Conservation (phyloP, 2,113 vertebrate species). For the Ascaphus truei region DNA sequence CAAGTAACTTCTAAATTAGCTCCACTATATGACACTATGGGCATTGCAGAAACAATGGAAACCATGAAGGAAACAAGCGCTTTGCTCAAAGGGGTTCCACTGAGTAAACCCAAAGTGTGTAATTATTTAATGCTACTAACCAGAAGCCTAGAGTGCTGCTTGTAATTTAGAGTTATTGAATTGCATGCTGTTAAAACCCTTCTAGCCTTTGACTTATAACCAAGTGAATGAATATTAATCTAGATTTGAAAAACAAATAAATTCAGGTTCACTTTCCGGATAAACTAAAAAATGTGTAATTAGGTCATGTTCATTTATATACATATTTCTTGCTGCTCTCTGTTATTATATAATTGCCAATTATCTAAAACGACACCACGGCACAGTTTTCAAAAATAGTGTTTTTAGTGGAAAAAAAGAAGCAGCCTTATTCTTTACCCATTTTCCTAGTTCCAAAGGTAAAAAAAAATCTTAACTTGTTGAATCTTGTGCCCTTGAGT, state of each 20-base stretch:
- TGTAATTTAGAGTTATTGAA: not conserved
- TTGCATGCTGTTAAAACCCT: constrained; percentile 1
- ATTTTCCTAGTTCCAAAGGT: too few relatives aligned
- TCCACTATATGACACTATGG: not conserved
- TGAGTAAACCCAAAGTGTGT: constrained; percentile 2
- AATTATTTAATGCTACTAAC: not conserved
- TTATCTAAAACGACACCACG: too few relatives aligned
- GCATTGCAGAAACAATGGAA: not conserved
- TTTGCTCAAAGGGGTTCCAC: not conserved
- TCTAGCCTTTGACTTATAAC: not conserved
- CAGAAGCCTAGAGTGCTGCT: not conserved
- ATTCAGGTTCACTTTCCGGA: not conserved
- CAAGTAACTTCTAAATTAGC: not conserved
- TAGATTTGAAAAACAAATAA: not conserved
- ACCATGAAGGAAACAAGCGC: not conserved
- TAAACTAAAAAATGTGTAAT: constrained; percentile 6
- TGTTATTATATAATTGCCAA: constrained; percentile 14
- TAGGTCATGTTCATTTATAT: constrained; percentile 2
- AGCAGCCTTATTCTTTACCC: too few relatives aligned
- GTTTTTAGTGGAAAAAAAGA: too few relatives aligned
- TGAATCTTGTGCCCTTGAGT: too few relatives aligned
- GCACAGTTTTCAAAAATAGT: too few relatives aligned
- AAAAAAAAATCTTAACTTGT: too few relatives aligned
- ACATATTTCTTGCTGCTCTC: not conserved
- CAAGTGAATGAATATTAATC: constrained; percentile 15